Base-by-base conservation (phyloP, 2,888 invertebrate genomes). In the Harmothoe impar region DNA sequence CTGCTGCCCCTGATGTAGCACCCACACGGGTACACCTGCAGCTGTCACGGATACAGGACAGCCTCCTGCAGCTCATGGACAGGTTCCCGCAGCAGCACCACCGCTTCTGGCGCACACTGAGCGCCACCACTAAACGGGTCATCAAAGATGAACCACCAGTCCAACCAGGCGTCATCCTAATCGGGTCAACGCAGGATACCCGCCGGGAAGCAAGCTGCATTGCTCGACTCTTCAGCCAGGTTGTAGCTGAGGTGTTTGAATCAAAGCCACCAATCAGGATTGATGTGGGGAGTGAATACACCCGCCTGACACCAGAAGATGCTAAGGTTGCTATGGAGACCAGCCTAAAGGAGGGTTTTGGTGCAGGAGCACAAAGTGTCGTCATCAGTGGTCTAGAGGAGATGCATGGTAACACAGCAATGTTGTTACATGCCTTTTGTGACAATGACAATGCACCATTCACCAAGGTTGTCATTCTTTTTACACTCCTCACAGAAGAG, bases 381-480 rank as follows among this genome's bases (percentile, higher is more conserved):
- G 92, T 94, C 0, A 84, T 95, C 23, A 93, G 93, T 56, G 93
- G 94, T 91, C 89, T 95, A 56, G 94, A 95, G 54, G 89, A 77
- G 10, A 89, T 95, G 15, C 92, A 93, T 0, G 94, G 94, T 0
- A 89, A 93, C 31, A 94, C 94, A 23, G 93, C 94, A 0, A 93
- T 95, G 77, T 91, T 95, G 31, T 92, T 95, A 0, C 95, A 95
- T 92, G 94, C 94, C 0, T 94, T 93, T 91, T 95, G 95, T 91
- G 95, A 95, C 91, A 94, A 94, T 31, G 94, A 94, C 90, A 94
- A 94, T 91, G 95, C 95, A 25, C 95, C 95, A 0, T 94, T 92
- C 90, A 95, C 94, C 91, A 92, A 94, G 35, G 94, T 93, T 0
- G 91, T 94, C 56, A 92, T 95, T 7, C 91, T 94, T 5, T 91